These are phyloP conservation scores for Anoplolepis gracilipes DNA, from an alignment of 1,140 invertebrate species.

Conservation along the genomic window DNA sequence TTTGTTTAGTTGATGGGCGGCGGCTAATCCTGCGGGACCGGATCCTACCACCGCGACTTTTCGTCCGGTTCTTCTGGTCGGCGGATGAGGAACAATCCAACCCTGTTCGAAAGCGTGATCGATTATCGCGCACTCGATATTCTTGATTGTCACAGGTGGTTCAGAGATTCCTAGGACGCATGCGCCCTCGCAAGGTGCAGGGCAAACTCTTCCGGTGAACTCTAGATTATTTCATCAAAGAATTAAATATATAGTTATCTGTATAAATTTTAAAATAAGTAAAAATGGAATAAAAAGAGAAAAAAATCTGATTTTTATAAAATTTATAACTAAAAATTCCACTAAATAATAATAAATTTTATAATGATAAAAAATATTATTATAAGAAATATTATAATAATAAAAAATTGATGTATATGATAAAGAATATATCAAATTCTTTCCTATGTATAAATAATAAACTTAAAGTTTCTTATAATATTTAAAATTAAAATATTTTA, in stretches of 20 bases:
- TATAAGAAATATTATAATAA: no score
- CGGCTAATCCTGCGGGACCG: constrained; percentile 97
- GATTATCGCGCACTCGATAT: constrained; percentile 99
- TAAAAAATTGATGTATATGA: not conserved
- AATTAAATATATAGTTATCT: not conserved
- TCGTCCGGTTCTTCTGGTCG: constrained; percentile 92
- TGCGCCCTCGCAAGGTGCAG: constrained; percentile 99
- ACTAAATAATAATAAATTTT: constrained; percentile 9
- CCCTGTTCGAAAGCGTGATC: constrained; percentile 99
- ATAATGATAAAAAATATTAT: no score
- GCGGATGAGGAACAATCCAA: constrained; percentile 95
- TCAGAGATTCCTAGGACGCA: constrained; percentile 99
- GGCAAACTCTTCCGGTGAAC: constrained; percentile 99
- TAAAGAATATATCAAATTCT: not conserved
- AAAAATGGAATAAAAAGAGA: not conserved
- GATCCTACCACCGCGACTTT: constrained; percentile 97
- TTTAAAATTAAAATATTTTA: no score
- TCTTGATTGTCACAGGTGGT: constrained; percentile 99
- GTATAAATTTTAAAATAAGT: not conserved
- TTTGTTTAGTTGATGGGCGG: constrained; percentile 99
- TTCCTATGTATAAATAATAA: not conserved
- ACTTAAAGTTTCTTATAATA: not conserved
- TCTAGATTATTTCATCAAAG: constrained; percentile 86
- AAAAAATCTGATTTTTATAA: not conserved
- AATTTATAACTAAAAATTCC: not conserved